Percentiles rank a stretch among this genome's conserved stretches.
phyloP scores from a whole-genome alignment of 1,140 invertebrate genomes.

The Maconellicoccus hirsutus region DNA sequence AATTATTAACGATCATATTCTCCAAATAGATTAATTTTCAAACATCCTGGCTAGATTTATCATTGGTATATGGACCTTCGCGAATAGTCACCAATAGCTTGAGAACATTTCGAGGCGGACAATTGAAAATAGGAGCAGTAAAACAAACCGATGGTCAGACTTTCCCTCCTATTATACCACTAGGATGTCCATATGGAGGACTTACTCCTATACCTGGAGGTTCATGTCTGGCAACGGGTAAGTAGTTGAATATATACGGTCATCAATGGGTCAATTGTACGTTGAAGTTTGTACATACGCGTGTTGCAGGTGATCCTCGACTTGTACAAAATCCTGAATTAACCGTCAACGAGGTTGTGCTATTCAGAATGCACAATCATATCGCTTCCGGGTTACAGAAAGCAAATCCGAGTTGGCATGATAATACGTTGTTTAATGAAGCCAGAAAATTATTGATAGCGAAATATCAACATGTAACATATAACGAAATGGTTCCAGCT shows the following conservation, averaged over 20 bases:
- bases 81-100: neutral
- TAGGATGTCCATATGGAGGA: neutral
- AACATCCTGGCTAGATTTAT: constrained; percentile 2
- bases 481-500: constrained; percentile 74
- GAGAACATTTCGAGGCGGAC: neutral
- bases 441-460: constrained; percentile 68
- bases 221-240: neutral
- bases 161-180: neutral
- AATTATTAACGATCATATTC: neutral
- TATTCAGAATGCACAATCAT: constrained; percentile 78
- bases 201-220: neutral
- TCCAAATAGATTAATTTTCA: neutral
- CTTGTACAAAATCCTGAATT: constrained; percentile 4
- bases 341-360: constrained; percentile 41
- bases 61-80: neutral
- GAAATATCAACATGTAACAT: constrained; percentile 75
- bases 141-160: neutral
- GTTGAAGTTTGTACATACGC: too few species aligned
- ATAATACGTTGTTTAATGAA: constrained; percentile 67
- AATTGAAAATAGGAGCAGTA: neutral
- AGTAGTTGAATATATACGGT: neutral
- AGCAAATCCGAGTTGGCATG: constrained; percentile 55
- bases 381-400: constrained; percentile 48
- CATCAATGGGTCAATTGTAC: too few species aligned
- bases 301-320: neutral